These are phyloP conservation scores for Eulimnadia texana DNA, from an alignment of 1,140 invertebrate species.

Conservation along the genomic window DNA sequence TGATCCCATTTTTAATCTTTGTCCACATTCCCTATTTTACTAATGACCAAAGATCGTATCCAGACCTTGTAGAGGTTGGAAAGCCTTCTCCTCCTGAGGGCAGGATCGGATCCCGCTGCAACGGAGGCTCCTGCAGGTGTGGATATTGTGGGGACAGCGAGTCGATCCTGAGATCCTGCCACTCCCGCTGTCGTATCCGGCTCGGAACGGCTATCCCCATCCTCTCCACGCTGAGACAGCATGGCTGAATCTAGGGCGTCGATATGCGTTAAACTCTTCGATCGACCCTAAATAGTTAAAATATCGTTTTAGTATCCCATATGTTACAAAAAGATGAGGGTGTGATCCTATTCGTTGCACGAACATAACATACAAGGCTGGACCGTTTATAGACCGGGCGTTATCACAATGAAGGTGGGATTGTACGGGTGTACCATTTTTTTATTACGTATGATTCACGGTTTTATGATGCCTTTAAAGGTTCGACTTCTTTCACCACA, in stretches of 20 bases:
- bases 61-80: conserved; percentile 19
- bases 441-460: too few relatives aligned
- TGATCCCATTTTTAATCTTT: too few relatives aligned
- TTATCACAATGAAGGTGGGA: too few relatives aligned
- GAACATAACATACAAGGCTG: too few relatives aligned
- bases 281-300: conserved; percentile 41
- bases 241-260: conserved; percentile 41
- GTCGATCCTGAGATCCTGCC: conserved; percentile 3
- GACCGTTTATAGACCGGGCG: too few relatives aligned
- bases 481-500: too few relatives aligned
- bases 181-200: conserved; percentile 20
- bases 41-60: neutral
- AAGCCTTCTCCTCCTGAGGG: conserved; percentile 5
- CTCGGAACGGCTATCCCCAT: conserved; percentile 23
- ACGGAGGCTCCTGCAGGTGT: neutral
- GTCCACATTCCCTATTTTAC: too few relatives aligned
- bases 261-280: conserved; percentile 44
- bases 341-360: too few relatives aligned
- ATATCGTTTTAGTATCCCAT: too few relatives aligned
- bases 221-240: conserved; percentile 32
- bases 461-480: too few relatives aligned
- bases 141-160: conserved; percentile 2
- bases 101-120: neutral
- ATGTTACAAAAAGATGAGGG: too few relatives aligned
- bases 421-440: too few relatives aligned